Evolutionary conservation across 2,113 vertebrate species (phyloP).

Genomic region (Pampusana beccarii): DNA sequence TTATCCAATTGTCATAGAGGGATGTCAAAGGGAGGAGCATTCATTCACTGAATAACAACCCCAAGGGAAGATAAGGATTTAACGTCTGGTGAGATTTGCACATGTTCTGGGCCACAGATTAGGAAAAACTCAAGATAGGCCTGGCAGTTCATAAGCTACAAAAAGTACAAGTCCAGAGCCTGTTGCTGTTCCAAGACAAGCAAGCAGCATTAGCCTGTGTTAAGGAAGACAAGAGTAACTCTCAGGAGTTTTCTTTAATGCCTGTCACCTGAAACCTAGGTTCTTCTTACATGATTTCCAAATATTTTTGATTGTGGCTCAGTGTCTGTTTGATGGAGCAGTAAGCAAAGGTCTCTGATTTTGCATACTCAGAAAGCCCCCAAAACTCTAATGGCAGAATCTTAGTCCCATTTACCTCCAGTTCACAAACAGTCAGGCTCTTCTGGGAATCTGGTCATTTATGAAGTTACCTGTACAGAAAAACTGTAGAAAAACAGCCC

Average conservation of each 20-base stretch:
- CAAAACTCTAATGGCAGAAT: not conserved
- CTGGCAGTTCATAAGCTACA: not conserved
- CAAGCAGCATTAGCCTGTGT: not conserved
- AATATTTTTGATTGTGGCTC: not conserved
- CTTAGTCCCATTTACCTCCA: not conserved
- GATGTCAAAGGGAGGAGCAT: not conserved
- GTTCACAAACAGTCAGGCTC: not conserved
- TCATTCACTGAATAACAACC: conserved; percentile 1
- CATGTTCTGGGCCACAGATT: not conserved
- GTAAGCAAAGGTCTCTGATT: not conserved
- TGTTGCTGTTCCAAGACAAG: not conserved
- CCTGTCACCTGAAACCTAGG: not conserved
- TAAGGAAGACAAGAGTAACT: not conserved
- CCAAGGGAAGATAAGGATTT: not conserved
- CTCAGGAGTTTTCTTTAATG: not conserved
- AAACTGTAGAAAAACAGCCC: not conserved
- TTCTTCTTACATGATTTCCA: not conserved
- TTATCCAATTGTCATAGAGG: not conserved
- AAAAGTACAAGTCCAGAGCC: not conserved
- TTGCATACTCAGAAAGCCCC: not conserved
- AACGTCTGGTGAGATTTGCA: not conserved
- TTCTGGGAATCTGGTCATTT: not conserved
- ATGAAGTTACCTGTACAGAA: not conserved
- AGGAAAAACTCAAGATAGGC: not conserved
- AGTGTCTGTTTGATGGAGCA: not conserved